Evolutionary conservation across 2,888 invertebrate species (phyloP).

Genomic region (Biston betularia): DNA sequence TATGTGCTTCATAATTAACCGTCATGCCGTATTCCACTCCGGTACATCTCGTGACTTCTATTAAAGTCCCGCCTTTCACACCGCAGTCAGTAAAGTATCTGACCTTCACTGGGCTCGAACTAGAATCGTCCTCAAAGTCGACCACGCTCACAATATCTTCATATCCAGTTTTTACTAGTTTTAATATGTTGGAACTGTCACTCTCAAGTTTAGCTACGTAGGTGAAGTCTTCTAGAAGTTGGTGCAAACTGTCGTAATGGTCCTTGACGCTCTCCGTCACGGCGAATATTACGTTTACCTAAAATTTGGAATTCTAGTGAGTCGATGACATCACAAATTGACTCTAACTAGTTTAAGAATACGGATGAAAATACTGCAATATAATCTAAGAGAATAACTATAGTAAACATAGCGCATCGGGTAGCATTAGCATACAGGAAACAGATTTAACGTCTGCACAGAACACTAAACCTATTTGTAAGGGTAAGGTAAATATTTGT

Average conservation of each 20-base stretch:
- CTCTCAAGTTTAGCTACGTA: slow-evolving; percentile 92
- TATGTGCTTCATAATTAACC: slow-evolving; percentile 87
- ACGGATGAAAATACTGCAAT: background rate
- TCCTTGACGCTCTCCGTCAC: slow-evolving; percentile 89
- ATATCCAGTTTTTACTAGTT: slow-evolving; percentile 93
- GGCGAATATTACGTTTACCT: slow-evolving; percentile 95
- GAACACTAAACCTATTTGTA: slow-evolving; percentile 43
- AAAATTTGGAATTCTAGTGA: slow-evolving; percentile 48
- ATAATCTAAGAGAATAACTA: slow-evolving; percentile 25
- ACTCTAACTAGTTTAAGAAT: background rate
- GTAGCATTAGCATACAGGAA: slow-evolving; percentile 34
- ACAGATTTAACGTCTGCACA: slow-evolving; percentile 42
- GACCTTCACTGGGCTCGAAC: slow-evolving; percentile 87
- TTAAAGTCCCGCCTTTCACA: slow-evolving; percentile 73
- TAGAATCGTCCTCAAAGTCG: slow-evolving; percentile 86
- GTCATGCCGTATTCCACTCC: slow-evolving; percentile 87
- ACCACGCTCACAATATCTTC: slow-evolving; percentile 90
- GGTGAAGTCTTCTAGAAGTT: slow-evolving; percentile 90
- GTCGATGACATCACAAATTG: background rate
- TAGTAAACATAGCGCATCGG: slow-evolving; percentile 34
- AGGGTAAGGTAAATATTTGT: slow-evolving; percentile 43
- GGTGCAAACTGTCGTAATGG: slow-evolving; percentile 89
- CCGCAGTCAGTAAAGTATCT: slow-evolving; percentile 91
- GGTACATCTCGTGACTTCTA: slow-evolving; percentile 85
- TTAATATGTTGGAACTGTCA: slow-evolving; percentile 95